Percentiles rank a stretch among this genome's conserved stretches.
phyloP scores from a whole-genome alignment of 1,140 invertebrate genomes.

The Drosophila asahinai region DNA sequence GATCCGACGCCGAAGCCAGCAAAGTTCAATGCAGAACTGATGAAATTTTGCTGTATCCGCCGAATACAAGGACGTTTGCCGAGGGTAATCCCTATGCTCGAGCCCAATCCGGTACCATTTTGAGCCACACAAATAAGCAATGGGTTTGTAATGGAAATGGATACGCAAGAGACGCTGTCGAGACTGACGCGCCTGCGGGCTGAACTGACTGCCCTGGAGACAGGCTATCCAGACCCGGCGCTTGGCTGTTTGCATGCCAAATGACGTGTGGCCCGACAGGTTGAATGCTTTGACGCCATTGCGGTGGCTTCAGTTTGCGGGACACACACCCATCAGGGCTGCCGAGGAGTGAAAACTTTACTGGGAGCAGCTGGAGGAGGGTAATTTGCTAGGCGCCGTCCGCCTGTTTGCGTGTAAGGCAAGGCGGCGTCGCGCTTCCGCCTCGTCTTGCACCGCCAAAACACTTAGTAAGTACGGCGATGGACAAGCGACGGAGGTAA shows the following conservation, averaged over 20 bases:
- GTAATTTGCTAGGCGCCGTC: conserved; percentile 12
- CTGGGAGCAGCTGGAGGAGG: conserved; percentile 3
- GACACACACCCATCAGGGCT: conserved; percentile 20
- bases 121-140: neutral
- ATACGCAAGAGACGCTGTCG: conserved; percentile 26
- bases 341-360: neutral
- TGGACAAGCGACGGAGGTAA: neutral
- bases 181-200: conserved; percentile 52
- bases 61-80: conserved; percentile 11
- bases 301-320: conserved; percentile 43
- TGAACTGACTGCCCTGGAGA: conserved; percentile 7
- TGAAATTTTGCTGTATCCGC: conserved; percentile 10
- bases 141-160: conserved; percentile 13
- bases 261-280: conserved; percentile 58
- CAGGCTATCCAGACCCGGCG: neutral
- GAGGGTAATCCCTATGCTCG: neutral
- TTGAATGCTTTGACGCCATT: conserved; percentile 56
- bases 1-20: conserved; percentile 1
- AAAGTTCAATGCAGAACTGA: conserved; percentile 25
- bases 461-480: conserved; percentile 3
- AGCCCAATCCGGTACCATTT: neutral
- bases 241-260: conserved; percentile 34
- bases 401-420: conserved; percentile 17
- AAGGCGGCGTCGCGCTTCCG: conserved; percentile 23
- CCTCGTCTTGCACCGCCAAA: conserved; percentile 5